phyloP scores from a whole-genome alignment of 2,113 vertebrate species.

The Ptilonorhynchus violaceus region DNA sequence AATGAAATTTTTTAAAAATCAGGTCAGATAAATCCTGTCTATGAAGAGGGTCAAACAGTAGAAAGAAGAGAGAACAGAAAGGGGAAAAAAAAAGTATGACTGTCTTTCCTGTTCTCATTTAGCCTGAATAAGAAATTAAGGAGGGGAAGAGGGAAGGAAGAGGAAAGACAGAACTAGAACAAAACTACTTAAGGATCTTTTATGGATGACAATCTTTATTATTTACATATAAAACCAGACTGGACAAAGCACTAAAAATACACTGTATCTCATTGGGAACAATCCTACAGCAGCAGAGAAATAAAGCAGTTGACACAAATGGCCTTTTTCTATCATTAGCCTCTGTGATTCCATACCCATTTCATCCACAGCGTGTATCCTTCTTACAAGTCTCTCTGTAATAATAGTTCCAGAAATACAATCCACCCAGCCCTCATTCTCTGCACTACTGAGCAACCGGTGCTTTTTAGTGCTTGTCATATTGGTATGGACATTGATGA shows the following conservation, averaged over 20 bases:
- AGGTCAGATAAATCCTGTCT: constrained; percentile 27
- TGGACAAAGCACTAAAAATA: constrained; percentile 55
- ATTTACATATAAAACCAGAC: constrained; percentile 56
- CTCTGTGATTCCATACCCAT: constrained; percentile 39
- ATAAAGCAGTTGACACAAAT: constrained; percentile 42
- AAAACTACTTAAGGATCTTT: constrained; percentile 35
- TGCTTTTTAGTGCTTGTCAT: background rate
- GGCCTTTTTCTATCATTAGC: constrained; percentile 58
- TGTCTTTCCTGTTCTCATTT: constrained; percentile 40
- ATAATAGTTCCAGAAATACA: constrained; percentile 60
- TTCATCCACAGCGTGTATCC: constrained; percentile 51
- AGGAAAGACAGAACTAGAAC: constrained; percentile 13
- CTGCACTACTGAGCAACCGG: background rate
- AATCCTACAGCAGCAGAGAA: constrained; percentile 22
- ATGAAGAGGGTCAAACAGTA: background rate
- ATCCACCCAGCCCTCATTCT: background rate
- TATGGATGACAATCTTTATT: constrained; percentile 15
- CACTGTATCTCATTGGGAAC: background rate
- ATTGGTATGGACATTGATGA: background rate
- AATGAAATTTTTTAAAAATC: constrained; percentile 7
- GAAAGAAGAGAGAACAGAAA: background rate
- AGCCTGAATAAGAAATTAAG: constrained; percentile 26
- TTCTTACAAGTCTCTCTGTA: constrained; percentile 38
- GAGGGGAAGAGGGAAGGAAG: background rate
- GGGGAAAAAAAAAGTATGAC: accelerated